phyloP scores from a whole-genome alignment of 2,888 invertebrate genomes.

The Craniophora ligustri region DNA sequence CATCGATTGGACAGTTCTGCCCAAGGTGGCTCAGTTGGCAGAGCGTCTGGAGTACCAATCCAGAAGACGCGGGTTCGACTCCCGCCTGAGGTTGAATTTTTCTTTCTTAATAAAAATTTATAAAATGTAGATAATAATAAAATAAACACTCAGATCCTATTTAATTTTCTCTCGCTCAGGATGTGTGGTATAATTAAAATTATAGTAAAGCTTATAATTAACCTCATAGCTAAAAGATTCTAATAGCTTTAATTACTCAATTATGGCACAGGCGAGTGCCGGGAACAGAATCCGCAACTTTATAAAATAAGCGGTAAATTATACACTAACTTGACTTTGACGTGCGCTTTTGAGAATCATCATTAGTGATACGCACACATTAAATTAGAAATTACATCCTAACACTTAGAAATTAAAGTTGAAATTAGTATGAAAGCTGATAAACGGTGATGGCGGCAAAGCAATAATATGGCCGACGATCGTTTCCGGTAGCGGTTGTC shows the following conservation, averaged over 20 bases:
- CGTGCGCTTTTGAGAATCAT: constrained; percentile 43
- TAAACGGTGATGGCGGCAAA: constrained; percentile 6
- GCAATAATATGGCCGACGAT: constrained; percentile 37
- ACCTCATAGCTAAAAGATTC: constrained; percentile 19
- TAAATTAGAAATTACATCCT: constrained; percentile 26
- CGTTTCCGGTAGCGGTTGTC: constrained; percentile 34
- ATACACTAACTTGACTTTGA: constrained; percentile 33
- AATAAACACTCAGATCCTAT: too few species aligned
- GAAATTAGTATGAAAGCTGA: constrained; percentile 32
- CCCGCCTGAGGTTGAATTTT: too few species aligned
- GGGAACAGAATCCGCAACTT: constrained; percentile 37
- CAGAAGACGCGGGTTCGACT: too few species aligned
- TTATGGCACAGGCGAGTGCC: constrained; percentile 34
- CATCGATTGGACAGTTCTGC: too few species aligned
- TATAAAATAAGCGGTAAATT: constrained; percentile 39
- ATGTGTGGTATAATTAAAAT: constrained; percentile 31
- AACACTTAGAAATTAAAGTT: constrained; percentile 11
- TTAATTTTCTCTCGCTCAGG: too few species aligned
- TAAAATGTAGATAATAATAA: too few species aligned
- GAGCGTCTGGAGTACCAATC: too few species aligned
- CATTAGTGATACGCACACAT: constrained; percentile 10
- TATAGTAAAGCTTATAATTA: constrained; percentile 24
- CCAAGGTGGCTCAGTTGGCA: too few species aligned
- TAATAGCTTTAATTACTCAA: constrained; percentile 49
- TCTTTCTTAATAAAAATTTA: too few species aligned